Base-by-base conservation (phyloP, 2,797 vertebrate genomes). In the Hypotaenidia okinawae region DNA sequence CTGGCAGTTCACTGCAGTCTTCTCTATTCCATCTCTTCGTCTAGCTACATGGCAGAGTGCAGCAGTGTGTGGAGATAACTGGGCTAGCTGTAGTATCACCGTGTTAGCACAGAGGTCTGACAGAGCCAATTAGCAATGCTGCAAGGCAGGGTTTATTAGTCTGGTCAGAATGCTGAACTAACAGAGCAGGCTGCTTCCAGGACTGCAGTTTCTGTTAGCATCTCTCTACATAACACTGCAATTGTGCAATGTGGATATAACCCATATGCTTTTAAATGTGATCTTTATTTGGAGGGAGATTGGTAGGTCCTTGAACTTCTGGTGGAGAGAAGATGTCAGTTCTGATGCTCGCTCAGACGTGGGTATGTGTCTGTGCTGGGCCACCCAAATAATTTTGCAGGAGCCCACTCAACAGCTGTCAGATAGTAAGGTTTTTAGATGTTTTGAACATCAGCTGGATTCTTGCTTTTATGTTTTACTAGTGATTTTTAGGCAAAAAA, bases 1-100 rank as follows among this genome's bases (percentile, higher is more conserved):
- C 87, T 94, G 94, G 92, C 94, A 92, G 94, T 58, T 95, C 72
- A 25, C 81, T 57, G 57, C 90, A 94, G 81, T 24, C 74, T 67
- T 45, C 84, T 37, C 75, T 67, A 16, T 74, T 87, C 74, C 62
- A 51, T 66, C 91, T 79, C 37, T 5, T 9, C 6, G 21, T 5
- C 49, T 70, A 14, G 73, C 49, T 70, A 27, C 28, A 11, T 3
- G 0, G 67, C 74, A 30, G 54, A 8, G 67, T 13, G 77, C 81
- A 69, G 76, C 45, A 43, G 64, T 2, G 73, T 57, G 76, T 57
- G 81, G 45, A 55, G 90, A 22, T 64, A 77, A 69, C 78, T 33
- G 87, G 86, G 76, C 91, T 84, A 63, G 79, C 84, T 68, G 80
- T 13, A 80, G 81, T 24, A 52, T 6, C 62, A 6, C 77, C 0